phyloP scores from a whole-genome alignment of 2,113 vertebrate species.

The Anas platyrhynchos region DNA sequence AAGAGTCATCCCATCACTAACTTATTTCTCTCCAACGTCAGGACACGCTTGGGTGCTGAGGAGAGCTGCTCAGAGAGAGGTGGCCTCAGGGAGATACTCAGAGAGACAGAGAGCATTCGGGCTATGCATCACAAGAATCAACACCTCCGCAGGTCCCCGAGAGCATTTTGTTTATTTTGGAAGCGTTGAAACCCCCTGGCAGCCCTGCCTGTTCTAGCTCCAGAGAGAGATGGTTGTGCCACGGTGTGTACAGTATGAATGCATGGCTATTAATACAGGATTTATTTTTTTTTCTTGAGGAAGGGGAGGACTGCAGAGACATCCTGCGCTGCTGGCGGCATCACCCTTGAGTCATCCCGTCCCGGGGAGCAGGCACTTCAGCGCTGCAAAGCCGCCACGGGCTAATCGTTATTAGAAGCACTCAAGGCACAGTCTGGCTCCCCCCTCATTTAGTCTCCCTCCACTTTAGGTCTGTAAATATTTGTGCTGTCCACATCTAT shows the following conservation, averaged over 20 bases:
- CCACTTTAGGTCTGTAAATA: constrained; percentile 58
- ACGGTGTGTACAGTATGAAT: neutral
- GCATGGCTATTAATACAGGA: neutral
- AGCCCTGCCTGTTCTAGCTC: neutral
- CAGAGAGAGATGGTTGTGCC: neutral
- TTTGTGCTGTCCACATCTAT: constrained; percentile 60
- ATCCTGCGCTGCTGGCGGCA: neutral
- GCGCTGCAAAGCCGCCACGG: neutral
- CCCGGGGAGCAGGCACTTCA: neutral
- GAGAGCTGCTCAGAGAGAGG: neutral
- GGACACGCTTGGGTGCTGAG: neutral
- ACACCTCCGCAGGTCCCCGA: neutral
- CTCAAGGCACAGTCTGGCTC: neutral
- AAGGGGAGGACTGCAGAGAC: neutral
- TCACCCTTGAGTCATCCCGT: neutral
- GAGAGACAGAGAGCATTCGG: neutral
- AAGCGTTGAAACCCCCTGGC: neutral
- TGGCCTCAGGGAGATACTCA: neutral
- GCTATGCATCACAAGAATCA: neutral
- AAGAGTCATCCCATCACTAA: neutral
- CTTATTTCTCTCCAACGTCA: neutral
- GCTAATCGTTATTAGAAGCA: neutral
- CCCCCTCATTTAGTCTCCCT: neutral
- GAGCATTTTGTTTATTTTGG: neutral
- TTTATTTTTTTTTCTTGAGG: neutral